A percentile compares a stretch with the other conserved stretches of the same genome.
These are phyloP conservation scores for Tenodera sinensis DNA, from an alignment of 2,888 invertebrate genomes.

Conservation along the genomic window DNA sequence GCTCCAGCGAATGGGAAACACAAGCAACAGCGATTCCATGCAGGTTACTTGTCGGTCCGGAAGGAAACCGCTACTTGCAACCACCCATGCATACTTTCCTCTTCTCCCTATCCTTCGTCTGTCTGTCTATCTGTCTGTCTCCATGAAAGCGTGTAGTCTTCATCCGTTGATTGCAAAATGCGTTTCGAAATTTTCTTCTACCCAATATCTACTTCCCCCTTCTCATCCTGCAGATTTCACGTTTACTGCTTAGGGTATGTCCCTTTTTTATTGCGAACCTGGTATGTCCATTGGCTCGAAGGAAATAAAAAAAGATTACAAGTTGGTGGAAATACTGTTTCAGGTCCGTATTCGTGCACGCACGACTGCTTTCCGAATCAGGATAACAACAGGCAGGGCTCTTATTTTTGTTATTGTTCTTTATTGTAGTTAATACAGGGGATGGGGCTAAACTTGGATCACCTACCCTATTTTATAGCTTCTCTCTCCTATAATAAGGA, in stretches of 20 bases:
- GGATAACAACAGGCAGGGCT: too few species aligned
- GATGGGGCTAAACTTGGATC: too few species aligned
- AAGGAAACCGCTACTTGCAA: not conserved
- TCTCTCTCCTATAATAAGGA: too few species aligned
- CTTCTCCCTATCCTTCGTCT: too few species aligned
- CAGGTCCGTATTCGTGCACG: not conserved
- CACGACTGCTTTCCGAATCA: not conserved
- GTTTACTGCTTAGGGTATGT: not conserved
- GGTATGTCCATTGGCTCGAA: not conserved
- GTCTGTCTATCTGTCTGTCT: not conserved
- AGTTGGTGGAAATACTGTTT: not conserved
- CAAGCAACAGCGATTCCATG: not conserved
- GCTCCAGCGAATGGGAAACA: not conserved
- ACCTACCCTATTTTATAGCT: not conserved
- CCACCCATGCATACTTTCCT: not conserved
- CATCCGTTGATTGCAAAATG: not conserved
- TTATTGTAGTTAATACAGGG: not conserved
- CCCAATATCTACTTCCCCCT: not conserved
- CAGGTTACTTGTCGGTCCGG: not conserved
- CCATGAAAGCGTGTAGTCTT: not conserved
- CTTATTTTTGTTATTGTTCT: not conserved
- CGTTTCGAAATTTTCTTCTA: not conserved
- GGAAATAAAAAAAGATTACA: not conserved
- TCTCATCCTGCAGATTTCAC: not conserved
- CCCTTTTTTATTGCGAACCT: not conserved